Conservation (phyloP, 2,888 invertebrate genomes). For the Troides helena region DNA sequence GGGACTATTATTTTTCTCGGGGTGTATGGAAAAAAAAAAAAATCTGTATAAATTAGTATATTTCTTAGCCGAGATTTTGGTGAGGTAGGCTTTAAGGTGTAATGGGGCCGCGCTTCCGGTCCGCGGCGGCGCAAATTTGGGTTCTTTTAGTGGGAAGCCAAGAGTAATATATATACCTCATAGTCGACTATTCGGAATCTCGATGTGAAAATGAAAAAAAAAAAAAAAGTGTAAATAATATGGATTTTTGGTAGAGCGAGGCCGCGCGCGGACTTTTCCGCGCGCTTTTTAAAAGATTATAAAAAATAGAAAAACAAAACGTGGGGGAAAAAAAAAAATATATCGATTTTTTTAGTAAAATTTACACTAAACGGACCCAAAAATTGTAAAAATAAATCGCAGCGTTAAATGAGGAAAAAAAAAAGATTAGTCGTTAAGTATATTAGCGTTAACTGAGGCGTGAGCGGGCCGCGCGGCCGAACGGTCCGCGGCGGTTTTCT, state of each 20-base stretch:
- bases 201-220: conserved; percentile 41
- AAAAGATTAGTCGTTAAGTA: conserved; percentile 45
- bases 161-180: conserved; percentile 5
- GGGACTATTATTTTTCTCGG: conserved; percentile 56
- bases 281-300: too few species aligned
- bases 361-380: conserved; percentile 67
- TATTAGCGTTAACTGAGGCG: conserved; percentile 39
- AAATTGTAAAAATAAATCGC: conserved; percentile 58
- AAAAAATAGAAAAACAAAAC: not conserved
- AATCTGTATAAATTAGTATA: conserved; percentile 74
- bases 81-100: conserved; percentile 59
- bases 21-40: conserved; percentile 63
- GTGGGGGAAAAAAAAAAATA: conserved; percentile 11
- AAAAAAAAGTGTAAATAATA: conserved; percentile 63
- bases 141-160: conserved; percentile 56
- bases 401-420: conserved; percentile 53
- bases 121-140: conserved; percentile 65
- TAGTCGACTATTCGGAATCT: conserved; percentile 57
- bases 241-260: conserved; percentile 47
- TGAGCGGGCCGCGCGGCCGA: too few species aligned
- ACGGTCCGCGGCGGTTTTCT: conserved; percentile 29
- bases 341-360: conserved; percentile 46
- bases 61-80: conserved; percentile 64
- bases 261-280: conserved; percentile 7
- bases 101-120: conserved; percentile 51